A percentile compares a stretch with the other conserved stretches of the same genome.
Conservation (phyloP, 2,888 invertebrate species). For the Ypsolopha sequella region DNA sequence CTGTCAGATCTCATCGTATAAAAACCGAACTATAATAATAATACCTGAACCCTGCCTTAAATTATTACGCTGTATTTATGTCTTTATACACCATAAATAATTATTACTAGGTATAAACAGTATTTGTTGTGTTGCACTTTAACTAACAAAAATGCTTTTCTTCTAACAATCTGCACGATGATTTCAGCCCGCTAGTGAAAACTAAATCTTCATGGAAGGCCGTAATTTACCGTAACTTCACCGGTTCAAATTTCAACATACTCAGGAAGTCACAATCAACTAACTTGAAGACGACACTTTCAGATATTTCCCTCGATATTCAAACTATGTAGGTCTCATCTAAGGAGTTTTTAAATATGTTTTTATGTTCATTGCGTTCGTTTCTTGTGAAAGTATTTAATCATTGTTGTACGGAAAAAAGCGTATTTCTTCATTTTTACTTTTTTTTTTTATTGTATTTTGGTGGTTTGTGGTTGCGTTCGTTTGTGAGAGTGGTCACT, state of each 20-base stretch:
- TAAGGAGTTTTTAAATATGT: not conserved
- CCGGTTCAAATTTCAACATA: constrained; percentile 15
- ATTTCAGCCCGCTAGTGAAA: constrained; percentile 10
- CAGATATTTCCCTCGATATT: constrained; percentile 27
- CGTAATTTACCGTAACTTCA: not conserved
- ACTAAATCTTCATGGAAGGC: not conserved
- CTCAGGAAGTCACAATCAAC: constrained; percentile 21
- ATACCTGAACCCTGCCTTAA: too few species aligned
- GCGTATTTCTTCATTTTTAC: not conserved
- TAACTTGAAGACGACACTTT: constrained; percentile 20
- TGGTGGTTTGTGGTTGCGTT: constrained; percentile 7
- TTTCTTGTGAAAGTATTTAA: not conserved
- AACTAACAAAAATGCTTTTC: constrained; percentile 1
- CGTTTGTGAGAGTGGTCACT: not conserved
- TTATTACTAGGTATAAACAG: too few species aligned
- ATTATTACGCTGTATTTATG: too few species aligned
- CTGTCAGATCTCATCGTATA: too few species aligned
- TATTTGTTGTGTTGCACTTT: not conserved
- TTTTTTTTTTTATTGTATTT: constrained; percentile 2
- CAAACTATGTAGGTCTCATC: constrained; percentile 21
- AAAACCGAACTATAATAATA: too few species aligned
- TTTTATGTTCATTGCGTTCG: not conserved
- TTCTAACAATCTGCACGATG: not conserved
- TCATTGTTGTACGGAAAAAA: not conserved
- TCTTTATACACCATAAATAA: too few species aligned